These are phyloP conservation scores for Meandrina meandrites DNA, from an alignment of 92 coral and sea anemone genomes.

Conservation along the genomic window DNA sequence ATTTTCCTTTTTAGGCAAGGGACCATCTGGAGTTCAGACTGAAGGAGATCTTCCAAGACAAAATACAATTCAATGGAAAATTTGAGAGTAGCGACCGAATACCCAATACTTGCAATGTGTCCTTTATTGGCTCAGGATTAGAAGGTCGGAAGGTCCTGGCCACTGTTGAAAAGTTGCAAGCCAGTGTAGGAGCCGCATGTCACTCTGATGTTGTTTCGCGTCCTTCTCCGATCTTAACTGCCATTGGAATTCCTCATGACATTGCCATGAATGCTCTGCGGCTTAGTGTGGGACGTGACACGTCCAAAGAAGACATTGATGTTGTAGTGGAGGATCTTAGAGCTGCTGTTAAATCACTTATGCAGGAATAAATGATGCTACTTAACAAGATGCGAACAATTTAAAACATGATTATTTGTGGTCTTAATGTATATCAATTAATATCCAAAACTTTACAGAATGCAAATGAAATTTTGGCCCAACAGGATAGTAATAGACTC, in stretches of 20 bases:
- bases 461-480: no score
- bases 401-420: not conserved
- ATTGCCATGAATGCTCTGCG: constrained; percentile 92
- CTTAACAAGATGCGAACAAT: not conserved
- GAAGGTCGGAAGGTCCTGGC: constrained; percentile 77
- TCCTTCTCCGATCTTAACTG: constrained; percentile 90
- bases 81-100: constrained; percentile 79
- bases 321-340: constrained; percentile 74
- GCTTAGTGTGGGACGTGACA: constrained; percentile 94
- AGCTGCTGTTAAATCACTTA: constrained; percentile 60
- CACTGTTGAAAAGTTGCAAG: constrained; percentile 66
- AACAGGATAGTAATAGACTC: no score
- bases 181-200: constrained; percentile 99
- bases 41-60: constrained; percentile 68
- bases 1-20: constrained; percentile 62
- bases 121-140: constrained; percentile 77
- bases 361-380: constrained; percentile 1
- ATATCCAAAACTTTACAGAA: not conserved
- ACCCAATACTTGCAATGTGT: constrained; percentile 96
- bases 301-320: constrained; percentile 75
- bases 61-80: constrained; percentile 90
- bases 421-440: not conserved
- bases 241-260: constrained; percentile 85
- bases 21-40: constrained; percentile 86
- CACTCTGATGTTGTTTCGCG: constrained; percentile 79